Base-by-base conservation (phyloP, 2,797 vertebrate genomes). In the Poeciliopsis turneri region DNA sequence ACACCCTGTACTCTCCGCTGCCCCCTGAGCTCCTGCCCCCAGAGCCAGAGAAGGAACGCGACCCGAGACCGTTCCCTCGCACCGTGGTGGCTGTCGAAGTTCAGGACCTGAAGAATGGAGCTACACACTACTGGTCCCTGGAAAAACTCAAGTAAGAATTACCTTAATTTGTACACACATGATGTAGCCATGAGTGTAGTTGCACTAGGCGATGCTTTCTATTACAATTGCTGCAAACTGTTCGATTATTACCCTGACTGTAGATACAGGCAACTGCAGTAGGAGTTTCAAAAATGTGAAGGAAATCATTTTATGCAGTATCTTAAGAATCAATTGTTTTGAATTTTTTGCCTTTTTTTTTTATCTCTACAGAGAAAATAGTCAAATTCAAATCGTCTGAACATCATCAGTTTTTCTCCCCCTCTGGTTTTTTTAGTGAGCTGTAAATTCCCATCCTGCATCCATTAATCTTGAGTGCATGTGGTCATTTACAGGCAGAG, bases 81-180 rank as follows among this genome's bases (percentile, higher is more conserved):
- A 99, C 98, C 0, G 98, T 99, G 91, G 97, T 99, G 74, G 97
- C 98, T 0, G 98, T 99, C 4, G 98, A 99, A 75, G 97, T 99
- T 46, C 98, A 99, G 91, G 98, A 99, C 90, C 92, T 99, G 76
- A 99, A 99, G 95, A 99, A 99, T 0, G 98, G 98, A 79, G 98
- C 98, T 1, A 99, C 98, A 0, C 98, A 99, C 86, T 99, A 99
- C 89, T 99, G 98, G 98, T 99, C 98, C 88, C 91, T 99, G 72
- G 98, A 99, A 76, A 99, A 99, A 89, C 98, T 99, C 86, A 99
- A 96, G 98, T 98, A 97, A 90, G 95, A 75, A 69, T 25, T 23
- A 74, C 20, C 9, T 2, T 6, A 36, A 30, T 45, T 20, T 25
- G 55, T 3, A 3, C 47, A 23, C 5, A 28, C 41, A 11, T 23